Evolutionary conservation across 2,888 invertebrate species (phyloP), one percentile per base, ranked within the genome.

Genomic region (Hyposoter dolosus): DNA sequence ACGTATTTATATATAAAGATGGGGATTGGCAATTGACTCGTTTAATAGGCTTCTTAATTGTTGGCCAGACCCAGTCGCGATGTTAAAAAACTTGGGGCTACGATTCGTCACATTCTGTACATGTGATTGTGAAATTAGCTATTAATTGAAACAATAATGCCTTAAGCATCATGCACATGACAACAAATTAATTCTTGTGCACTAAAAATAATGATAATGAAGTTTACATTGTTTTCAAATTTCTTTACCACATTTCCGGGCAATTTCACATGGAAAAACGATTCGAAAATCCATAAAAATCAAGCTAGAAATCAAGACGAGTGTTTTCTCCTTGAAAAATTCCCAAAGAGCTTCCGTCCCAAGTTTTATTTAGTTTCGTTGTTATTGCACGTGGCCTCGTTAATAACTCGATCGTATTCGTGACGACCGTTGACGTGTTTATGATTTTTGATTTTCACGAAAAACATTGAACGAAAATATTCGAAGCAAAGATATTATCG

Each of bases 1-100:
- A 28, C 53, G 40, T 45, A 4, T 47, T 19, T 35, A 35, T 56
- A 19, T 56, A 35, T 50, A 69, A 69, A 53, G 72, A 53, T 68
- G 53, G 47, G 74, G 83, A 87, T 85, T 83, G 78, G 82, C 88
- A 89, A 88, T 88, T 89, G 90, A 88, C 85, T 90, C 84, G 80
- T 69, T 69, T 71, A 81, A 84, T 80, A 65, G 76, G 35, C 71
- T 81, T 84, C 84, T 83, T 85, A 80, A 83, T 78, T 76, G 79
- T 45, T 32, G 23, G 7, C 53, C 83, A 68, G 40, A 47, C 56
- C 47, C 47, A 35, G 23, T 85, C 74, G 32, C 56, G 72, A 77
- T 84, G 72, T 74, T 53, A 65, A 71, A 71, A 69, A 69, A 12
- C 56, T 32, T 83, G 56, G 78, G 69, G 35, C 23, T 53, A n/a